Evolutionary conservation across 2,797 vertebrate species (phyloP).

Genomic region (Odontamblyopus rebecca): DNA sequence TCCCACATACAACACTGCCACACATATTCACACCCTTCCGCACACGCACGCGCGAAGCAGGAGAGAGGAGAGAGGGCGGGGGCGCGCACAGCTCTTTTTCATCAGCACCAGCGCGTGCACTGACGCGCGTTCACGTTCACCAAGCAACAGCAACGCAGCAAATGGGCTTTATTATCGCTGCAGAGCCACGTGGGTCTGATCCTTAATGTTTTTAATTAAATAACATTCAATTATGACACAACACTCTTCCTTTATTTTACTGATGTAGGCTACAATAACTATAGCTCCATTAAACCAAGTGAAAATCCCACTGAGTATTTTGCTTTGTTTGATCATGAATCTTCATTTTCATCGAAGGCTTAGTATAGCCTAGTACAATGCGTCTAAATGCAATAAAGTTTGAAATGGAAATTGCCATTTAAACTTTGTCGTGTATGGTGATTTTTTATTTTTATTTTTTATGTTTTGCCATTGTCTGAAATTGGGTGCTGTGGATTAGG

Average conservation of each 20-base stretch:
- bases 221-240: not conserved
- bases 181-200: slow-evolving; percentile 57
- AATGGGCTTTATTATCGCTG: slow-evolving; percentile 63
- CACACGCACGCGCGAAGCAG: slow-evolving; percentile 30
- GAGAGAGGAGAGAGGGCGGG: slow-evolving; percentile 16
- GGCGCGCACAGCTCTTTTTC: slow-evolving; percentile 48
- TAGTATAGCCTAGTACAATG: not conserved
- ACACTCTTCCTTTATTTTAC: not conserved
- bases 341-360: not conserved
- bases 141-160: slow-evolving; percentile 66
- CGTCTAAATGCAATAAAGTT: not conserved
- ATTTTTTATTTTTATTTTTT: not conserved
- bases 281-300: no score
- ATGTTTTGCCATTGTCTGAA: not conserved
- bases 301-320: not conserved
- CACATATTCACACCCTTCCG: slow-evolving; percentile 16
- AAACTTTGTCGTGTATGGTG: not conserved
- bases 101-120: slow-evolving; percentile 39
- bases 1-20: slow-evolving; percentile 53
- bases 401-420: not conserved
- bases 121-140: slow-evolving; percentile 66
- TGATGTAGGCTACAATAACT: not conserved
- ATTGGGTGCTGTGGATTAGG: not conserved
- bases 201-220: slow-evolving; percentile 29
- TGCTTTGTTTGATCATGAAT: not conserved